These are phyloP conservation scores for Calliphora vicina DNA, from an alignment of 1,140 invertebrate species.

Conservation along the genomic window DNA sequence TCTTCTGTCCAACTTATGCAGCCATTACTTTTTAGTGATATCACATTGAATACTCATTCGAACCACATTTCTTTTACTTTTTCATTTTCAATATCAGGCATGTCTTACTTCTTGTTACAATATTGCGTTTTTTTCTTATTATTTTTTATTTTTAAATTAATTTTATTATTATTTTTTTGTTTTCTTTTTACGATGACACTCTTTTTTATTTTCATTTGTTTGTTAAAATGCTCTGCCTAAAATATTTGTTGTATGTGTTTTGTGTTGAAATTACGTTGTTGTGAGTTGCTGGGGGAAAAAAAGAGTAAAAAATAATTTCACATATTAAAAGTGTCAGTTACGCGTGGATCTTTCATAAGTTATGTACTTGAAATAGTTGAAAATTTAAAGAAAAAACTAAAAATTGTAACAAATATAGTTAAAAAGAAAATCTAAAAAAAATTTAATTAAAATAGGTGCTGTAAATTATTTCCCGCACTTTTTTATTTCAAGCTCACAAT, in stretches of 20 bases:
- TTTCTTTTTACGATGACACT: slow-evolving; percentile 5
- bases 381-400: background rate
- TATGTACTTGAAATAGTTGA: slow-evolving; percentile 26
- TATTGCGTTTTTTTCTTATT: background rate
- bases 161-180: background rate
- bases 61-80: background rate
- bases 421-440: background rate
- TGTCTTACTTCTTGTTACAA: background rate
- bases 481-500: background rate
- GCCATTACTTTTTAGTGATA: no score
- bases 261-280: background rate
- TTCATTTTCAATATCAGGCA: background rate
- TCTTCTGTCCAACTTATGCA: background rate
- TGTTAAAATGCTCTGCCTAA: background rate
- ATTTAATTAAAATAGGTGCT: background rate
- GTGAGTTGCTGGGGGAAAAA: background rate
- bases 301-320: slow-evolving; percentile 5
- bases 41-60: background rate
- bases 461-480: background rate
- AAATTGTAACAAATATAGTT: background rate
- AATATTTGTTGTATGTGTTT: no score
- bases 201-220: background rate
- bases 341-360: slow-evolving; percentile 61
- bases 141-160: background rate
- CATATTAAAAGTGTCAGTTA: slow-evolving; percentile 48